Percentiles rank a stretch among this genome's conserved stretches.
These are phyloP conservation scores for Myrmecophaga tridactyla DNA, from an alignment of 2,113 vertebrate species.

Conservation along the genomic window DNA sequence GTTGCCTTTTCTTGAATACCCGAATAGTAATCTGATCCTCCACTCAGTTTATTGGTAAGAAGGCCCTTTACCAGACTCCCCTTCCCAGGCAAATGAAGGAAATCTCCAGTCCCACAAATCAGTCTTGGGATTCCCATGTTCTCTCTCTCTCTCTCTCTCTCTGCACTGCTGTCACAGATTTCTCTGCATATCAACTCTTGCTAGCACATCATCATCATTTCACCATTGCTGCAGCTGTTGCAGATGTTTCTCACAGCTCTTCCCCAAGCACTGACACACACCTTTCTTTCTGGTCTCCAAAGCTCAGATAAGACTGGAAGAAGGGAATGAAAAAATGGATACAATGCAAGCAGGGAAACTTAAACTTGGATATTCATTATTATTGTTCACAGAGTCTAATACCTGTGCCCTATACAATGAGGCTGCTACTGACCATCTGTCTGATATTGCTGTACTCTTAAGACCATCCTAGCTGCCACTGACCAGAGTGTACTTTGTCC, in stretches of 20 bases:
- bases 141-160: background rate
- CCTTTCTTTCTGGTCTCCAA: background rate
- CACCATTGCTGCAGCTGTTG: background rate
- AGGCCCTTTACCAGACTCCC: background rate
- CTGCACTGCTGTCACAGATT: background rate
- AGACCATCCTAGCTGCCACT: background rate
- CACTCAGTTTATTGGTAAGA: background rate
- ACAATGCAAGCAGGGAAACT: background rate
- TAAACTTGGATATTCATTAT: background rate
- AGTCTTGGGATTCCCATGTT: background rate
- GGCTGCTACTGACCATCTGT: background rate
- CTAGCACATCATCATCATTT: background rate
- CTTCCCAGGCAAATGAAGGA: background rate
- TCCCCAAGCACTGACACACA: background rate
- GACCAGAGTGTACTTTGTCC: background rate
- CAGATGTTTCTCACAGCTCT: background rate
- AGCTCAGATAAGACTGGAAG: background rate
- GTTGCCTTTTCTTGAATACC: background rate
- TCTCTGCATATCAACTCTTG: background rate
- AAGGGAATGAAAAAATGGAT: background rate
- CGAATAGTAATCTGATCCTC: background rate
- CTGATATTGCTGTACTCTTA: background rate
- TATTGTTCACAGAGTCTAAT: background rate
- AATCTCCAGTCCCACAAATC: background rate
- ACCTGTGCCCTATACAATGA: background rate